Percentiles rank a stretch among this genome's conserved stretches.
Evolutionary conservation across 2,113 vertebrate species (phyloP).

Genomic region (Ornithorhynchus anatinus): DNA sequence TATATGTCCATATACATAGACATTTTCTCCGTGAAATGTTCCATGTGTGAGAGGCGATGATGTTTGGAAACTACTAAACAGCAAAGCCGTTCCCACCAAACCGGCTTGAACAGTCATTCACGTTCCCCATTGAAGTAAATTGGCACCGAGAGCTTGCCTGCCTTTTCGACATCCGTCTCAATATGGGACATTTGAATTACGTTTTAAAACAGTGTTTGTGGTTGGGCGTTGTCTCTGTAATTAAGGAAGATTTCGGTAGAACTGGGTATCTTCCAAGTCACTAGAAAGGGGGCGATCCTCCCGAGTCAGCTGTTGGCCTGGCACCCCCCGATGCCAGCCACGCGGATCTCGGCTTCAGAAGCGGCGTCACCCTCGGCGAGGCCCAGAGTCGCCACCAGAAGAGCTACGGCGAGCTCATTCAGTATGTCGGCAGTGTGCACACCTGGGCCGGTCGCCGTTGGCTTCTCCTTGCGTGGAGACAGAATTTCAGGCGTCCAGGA

Average conservation of each 20-base stretch:
- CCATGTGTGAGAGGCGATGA: slow-evolving; percentile 3
- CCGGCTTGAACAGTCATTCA: slow-evolving; percentile 34
- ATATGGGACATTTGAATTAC: slow-evolving; percentile 21
- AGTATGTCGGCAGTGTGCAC: no score
- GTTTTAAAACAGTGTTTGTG: neutral
- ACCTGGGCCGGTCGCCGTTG: no score
- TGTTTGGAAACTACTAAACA: slow-evolving; percentile 45
- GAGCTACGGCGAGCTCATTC: neutral
- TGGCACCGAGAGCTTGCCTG: slow-evolving; percentile 7
- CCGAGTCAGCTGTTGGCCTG: neutral
- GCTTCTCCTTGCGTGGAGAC: no score
- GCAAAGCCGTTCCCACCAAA: slow-evolving; percentile 33
- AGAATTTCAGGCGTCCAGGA: no score
- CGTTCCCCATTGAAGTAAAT: slow-evolving; percentile 34
- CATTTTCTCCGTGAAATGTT: slow-evolving; percentile 8
- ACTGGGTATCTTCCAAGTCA: neutral
- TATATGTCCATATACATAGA: no score
- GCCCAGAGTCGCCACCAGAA: neutral
- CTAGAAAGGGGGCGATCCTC: neutral
- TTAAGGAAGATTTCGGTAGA: neutral
- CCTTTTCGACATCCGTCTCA: slow-evolving; percentile 7
- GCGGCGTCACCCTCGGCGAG: neutral
- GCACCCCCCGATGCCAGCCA: neutral
- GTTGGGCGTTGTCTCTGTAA: neutral
- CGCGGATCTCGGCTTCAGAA: neutral